Evolutionary conservation across 2,113 vertebrate species (phyloP).

Genomic region (Garra rufa): DNA sequence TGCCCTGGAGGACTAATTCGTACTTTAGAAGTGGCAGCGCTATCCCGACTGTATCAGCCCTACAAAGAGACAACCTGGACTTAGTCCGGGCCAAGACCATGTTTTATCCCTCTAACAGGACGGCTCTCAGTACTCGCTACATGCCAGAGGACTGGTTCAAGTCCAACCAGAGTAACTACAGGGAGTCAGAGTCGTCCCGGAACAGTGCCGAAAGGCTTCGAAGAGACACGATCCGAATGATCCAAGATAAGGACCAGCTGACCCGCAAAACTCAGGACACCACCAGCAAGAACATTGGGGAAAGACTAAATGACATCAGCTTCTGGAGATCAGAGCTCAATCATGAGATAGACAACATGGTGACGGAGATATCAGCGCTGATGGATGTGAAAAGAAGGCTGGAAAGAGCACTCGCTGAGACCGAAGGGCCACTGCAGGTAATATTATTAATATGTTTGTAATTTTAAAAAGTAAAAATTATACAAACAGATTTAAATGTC

Average conservation of each 20-base stretch:
- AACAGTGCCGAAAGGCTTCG: constrained; percentile 86
- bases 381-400: constrained; percentile 83
- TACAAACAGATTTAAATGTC: background rate
- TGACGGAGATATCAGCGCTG: constrained; percentile 85
- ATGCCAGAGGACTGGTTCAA: constrained; percentile 88
- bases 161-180: constrained; percentile 85
- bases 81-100: constrained; percentile 76
- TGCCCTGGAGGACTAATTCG: constrained; percentile 82
- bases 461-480: background rate
- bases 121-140: constrained; percentile 78
- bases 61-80: constrained; percentile 73
- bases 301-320: constrained; percentile 84
- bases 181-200: constrained; percentile 80
- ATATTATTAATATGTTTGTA: background rate
- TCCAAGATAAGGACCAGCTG: constrained; percentile 88
- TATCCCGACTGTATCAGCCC: constrained; percentile 69
- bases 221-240: constrained; percentile 81
- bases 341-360: constrained; percentile 88
- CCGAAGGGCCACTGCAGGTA: constrained; percentile 88
- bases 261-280: constrained; percentile 81
- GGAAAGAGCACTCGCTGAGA: constrained; percentile 88
- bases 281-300: constrained; percentile 85
- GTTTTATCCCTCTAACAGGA: constrained; percentile 85
- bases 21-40: constrained; percentile 78
- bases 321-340: constrained; percentile 92